These are phyloP conservation scores for Mamestra configurata DNA, from an alignment of 1,140 invertebrate genomes.

Conservation along the genomic window DNA sequence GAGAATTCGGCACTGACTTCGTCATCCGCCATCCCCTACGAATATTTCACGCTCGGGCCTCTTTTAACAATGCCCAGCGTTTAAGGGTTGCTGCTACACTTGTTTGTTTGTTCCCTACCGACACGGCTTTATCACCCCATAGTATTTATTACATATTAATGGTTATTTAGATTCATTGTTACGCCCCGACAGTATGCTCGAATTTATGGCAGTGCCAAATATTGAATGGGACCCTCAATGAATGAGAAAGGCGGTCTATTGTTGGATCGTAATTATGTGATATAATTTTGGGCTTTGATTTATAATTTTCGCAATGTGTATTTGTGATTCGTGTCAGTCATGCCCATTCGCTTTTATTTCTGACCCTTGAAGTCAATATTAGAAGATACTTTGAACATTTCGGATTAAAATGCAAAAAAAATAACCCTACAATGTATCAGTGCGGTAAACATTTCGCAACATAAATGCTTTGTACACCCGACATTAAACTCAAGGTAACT, in stretches of 20 bases:
- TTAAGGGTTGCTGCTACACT: slow-evolving; percentile 82
- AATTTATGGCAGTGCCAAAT: slow-evolving; percentile 83
- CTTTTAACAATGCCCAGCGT: slow-evolving; percentile 68
- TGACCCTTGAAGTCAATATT: background rate
- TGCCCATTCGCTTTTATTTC: slow-evolving; percentile 22
- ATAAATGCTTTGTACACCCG: too few relatives aligned
- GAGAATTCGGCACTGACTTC: slow-evolving; percentile 64
- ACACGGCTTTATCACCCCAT: slow-evolving; percentile 81
- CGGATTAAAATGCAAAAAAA: background rate
- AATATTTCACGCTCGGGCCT: slow-evolving; percentile 72
- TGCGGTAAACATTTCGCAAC: too few relatives aligned
- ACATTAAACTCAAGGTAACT: slow-evolving; percentile 1
- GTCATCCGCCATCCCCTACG: slow-evolving; percentile 59
- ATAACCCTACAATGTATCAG: background rate
- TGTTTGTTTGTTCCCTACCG: slow-evolving; percentile 85
- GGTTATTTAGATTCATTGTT: slow-evolving; percentile 88
- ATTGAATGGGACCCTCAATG: slow-evolving; percentile 77
- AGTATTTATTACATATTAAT: slow-evolving; percentile 88
- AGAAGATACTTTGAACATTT: too few relatives aligned
- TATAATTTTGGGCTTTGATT: slow-evolving; percentile 67
- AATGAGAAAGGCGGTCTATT: slow-evolving; percentile 76
- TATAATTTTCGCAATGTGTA: slow-evolving; percentile 48
- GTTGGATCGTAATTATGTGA: slow-evolving; percentile 62
- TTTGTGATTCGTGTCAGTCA: slow-evolving; percentile 65
- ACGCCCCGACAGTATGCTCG: slow-evolving; percentile 83